Conservation (phyloP, 2,888 invertebrate genomes). For the Microctonus brassicae region DNA sequence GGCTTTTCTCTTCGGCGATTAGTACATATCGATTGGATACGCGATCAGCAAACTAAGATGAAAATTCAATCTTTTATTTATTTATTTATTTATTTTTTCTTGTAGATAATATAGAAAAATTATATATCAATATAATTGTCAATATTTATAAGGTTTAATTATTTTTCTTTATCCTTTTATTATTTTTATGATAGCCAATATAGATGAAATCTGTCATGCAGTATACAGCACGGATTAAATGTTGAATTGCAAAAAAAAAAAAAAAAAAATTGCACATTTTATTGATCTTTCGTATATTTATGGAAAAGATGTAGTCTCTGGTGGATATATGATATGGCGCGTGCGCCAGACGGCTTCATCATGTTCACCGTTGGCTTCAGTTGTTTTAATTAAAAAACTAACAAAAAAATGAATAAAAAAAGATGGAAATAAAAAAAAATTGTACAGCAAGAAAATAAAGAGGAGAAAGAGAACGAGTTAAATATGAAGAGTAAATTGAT, state of each 20-base stretch:
- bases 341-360: neutral
- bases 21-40: conserved; percentile 27
- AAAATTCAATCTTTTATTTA: conserved; percentile 10
- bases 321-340: neutral
- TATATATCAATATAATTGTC: conserved; percentile 11
- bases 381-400: neutral
- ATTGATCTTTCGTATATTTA: neutral
- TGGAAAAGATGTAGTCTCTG: neutral
- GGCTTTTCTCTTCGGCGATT: conserved; percentile 38
- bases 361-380: neutral
- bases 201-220: neutral
- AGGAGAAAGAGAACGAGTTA: neutral
- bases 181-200: neutral
- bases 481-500: neutral
- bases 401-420: neutral
- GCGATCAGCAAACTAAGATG: conserved; percentile 18
- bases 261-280: neutral
- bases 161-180: neutral
- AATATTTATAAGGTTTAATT: conserved; percentile 23
- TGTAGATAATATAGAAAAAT: neutral
- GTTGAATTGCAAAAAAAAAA: neutral
- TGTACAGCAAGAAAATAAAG: neutral
- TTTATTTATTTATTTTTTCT: too few relatives aligned
- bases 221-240: neutral
- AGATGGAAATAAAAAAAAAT: neutral